Evolutionary conservation across 2,888 invertebrate species (phyloP), one percentile per base, ranked within the genome.

Genomic region (Halictus quadricinctus): DNA sequence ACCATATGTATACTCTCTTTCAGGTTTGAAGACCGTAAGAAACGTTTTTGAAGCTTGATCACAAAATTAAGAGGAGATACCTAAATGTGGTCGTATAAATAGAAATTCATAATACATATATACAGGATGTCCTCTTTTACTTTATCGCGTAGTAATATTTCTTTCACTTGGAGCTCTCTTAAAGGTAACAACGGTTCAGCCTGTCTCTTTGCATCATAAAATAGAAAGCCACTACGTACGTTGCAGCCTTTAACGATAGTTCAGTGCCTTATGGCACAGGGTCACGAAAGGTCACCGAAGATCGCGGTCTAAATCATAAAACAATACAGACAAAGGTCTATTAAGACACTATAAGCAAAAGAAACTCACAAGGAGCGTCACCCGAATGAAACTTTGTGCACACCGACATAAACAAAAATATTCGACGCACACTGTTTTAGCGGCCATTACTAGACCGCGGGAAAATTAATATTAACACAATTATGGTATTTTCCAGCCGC

Each of bases 41-140:
- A 78, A 78, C 36, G 43, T 75, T 13, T 64, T 64, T 64, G 18
- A 77, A 74, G 79, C 72, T 75, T 46, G 69, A 74, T 80, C 48
- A 81, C 78, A 58, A 64, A 75, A 69, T 82, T 79, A 86, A 82
- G 77, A 83, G 80, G 43, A 79, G 46, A 73, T 73, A 58, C 58
- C 46, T 79, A 83, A 83, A 83, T 80, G 88, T 81, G 72, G 60
- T 60, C 64, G 79, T 88, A 83, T 74, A 72, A 86, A 72, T 78
- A 72, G 76, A 80, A 84, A 76, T 81, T 50, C 69, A 74, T 43
- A 70, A 50, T 74, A 81, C 79, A 76, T 79, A 50, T 77, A 60
- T 73, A 73, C 73, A 64, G 70, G 70, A 43, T 70, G 13, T 70
- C n/a, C 43, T 43, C 5, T 43, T n/a, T 64, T 64, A 6, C 21